Evolutionary conservation across 2,797 vertebrate genomes (phyloP), one percentile per base, ranked within the genome.

Genomic region (Lithobates pipiens): DNA sequence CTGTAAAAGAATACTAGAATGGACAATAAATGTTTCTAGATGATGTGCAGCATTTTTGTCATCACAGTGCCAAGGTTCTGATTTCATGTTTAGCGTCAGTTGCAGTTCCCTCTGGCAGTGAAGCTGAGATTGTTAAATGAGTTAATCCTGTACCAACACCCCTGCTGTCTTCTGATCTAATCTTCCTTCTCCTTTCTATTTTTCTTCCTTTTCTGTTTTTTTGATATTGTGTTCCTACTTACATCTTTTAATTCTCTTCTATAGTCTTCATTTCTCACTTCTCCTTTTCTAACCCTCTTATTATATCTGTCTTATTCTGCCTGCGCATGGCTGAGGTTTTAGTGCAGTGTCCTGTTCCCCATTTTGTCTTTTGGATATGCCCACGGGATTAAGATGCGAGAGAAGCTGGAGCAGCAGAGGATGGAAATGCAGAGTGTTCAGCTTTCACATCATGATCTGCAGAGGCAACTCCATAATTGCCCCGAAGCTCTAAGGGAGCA

Each of bases 381-480:
- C 90, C 91, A 89, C 89, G 3, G 90, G 8, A 90, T 96, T 94
- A 95, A 99, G 98, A 98, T 97, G 91, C 98, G 96, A 93, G 96
- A 96, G 94, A 97, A 97, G 92, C 93, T 99, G 94, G 98, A 97
- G 92, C 94, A 95, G 15, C 97, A 97, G 94, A 96, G 96, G 90
- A 95, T 94, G 93, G 95, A 96, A 92, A 95, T 99, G 93, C 96
- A 97, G 94, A 95, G 95, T 91, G 96, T 97, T 91, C 97, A 93
- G 94, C 96, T 93, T 86, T 94, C 95, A 92, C 96, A 95, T 94
- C 94, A 95, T 93, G 97, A 98, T 94, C 94, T 97, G 95, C 96
- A 96, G 97, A 97, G 93, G 93, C 98, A 98, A 95, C 96, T 99
- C 89, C 96, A 96, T 95, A 97, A 97, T 94, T 98, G 98, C 94